A percentile compares a stretch with the other conserved stretches of the same genome.
Conservation (phyloP, 2,797 vertebrate genomes). For the Falco berigora region DNA sequence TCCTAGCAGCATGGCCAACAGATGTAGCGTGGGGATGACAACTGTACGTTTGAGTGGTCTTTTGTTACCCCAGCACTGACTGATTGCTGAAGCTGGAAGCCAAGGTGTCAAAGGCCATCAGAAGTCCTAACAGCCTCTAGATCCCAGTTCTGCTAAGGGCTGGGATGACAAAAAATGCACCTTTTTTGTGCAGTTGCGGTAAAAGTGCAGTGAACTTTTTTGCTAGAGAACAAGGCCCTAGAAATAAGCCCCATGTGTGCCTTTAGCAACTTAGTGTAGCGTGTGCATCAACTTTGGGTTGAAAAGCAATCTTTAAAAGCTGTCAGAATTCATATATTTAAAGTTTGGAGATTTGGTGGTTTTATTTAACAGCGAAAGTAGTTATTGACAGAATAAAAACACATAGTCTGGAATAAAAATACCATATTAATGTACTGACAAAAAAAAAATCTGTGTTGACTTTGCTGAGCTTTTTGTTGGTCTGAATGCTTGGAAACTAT, state of each 20-base stretch:
- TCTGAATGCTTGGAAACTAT: neutral
- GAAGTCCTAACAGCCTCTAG: neutral
- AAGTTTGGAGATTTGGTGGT: neutral
- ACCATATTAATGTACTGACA: neutral
- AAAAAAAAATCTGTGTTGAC: neutral
- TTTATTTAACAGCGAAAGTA: neutral
- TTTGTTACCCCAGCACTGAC: neutral
- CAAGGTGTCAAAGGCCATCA: conserved; percentile 42
- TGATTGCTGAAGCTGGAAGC: conserved; percentile 6
- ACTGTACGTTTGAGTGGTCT: neutral
- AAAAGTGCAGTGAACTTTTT: neutral
- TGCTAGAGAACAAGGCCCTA: neutral
- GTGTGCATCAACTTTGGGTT: neutral
- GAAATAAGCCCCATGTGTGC: neutral
- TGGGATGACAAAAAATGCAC: neutral
- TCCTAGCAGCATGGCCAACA: conserved; percentile 2
- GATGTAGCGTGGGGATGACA: conserved; percentile 49
- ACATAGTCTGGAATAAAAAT: neutral
- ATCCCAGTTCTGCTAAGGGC: neutral
- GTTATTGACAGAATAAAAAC: conserved; percentile 5
- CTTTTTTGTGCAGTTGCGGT: neutral
- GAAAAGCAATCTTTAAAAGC: conserved; percentile 12
- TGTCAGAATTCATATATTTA: neutral
- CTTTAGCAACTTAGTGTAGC: neutral
- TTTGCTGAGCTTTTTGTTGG: neutral